These are phyloP conservation scores for Brachionus rotundiformis DNA, from an alignment of 1,140 invertebrate species.

Conservation along the genomic window DNA sequence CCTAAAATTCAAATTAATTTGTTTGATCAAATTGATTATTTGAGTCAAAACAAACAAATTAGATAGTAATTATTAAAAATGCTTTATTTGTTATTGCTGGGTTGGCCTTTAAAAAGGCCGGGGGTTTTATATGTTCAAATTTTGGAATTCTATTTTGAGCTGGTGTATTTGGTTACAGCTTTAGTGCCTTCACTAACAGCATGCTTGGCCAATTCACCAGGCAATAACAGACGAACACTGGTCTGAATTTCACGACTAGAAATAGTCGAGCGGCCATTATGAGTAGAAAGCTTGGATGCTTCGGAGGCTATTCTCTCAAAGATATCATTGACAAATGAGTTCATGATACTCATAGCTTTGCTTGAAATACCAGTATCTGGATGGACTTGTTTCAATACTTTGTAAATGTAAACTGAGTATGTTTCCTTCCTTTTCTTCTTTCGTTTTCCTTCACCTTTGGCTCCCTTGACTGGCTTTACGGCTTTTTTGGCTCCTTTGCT, in stretches of 20 bases:
- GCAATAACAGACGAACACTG: constrained; percentile 68
- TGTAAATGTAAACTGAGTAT: constrained; percentile 70
- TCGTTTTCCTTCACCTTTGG: background rate
- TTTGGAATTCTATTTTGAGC: background rate
- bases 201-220: constrained; percentile 70
- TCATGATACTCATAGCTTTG: constrained; percentile 62
- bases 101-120: constrained; percentile 48
- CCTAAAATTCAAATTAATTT: too few relatives aligned
- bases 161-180: constrained; percentile 66
- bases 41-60: too few relatives aligned
- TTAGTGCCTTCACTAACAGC: constrained; percentile 69
- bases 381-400: constrained; percentile 73
- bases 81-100: too few relatives aligned
- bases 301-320: constrained; percentile 64
- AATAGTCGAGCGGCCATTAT: constrained; percentile 64
- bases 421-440: background rate
- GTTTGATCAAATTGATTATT: too few relatives aligned
- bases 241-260: constrained; percentile 70
- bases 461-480: background rate
- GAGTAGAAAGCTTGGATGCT: constrained; percentile 59
- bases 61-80: too few relatives aligned
- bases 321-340: constrained; percentile 64
- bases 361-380: constrained; percentile 71
- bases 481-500: background rate
- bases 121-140: background rate